Conservation (phyloP, 2,113 vertebrate species). For the Phoxinus phoxinus region DNA sequence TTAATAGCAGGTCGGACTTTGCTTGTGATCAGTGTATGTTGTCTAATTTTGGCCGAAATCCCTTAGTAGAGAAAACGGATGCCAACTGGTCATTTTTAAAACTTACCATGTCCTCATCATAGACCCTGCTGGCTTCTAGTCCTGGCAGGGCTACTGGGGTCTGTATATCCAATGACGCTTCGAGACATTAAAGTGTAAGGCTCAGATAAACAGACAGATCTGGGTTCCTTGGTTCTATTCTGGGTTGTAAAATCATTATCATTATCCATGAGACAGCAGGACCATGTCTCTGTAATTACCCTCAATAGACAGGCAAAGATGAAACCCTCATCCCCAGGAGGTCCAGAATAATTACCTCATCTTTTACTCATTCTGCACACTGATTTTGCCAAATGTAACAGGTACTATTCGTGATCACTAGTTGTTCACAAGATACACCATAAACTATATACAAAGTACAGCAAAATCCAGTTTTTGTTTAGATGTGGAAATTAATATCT, state of each 20-base stretch:
- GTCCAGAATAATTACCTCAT: conserved; percentile 22
- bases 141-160: conserved; percentile 8
- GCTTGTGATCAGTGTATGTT: neutral
- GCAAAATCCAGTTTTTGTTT: neutral
- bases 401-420: neutral
- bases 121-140: neutral
- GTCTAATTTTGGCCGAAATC: neutral
- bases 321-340: conserved; percentile 26
- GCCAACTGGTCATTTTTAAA: neutral
- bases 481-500: neutral
- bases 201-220: conserved; percentile 5
- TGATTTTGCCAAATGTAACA: neutral
- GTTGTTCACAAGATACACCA: neutral
- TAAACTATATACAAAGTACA: neutral
- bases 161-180: neutral
- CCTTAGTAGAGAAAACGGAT: neutral
- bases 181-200: neutral
- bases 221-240: conserved; percentile 32
- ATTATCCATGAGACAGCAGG: conserved; percentile 25
- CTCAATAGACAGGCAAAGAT: conserved; percentile 38
- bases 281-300: conserved; percentile 35
- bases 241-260: conserved; percentile 37
- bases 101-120: conserved; percentile 8
- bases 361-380: conserved; percentile 19
- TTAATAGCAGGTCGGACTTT: neutral